phyloP scores from a whole-genome alignment of 2,113 vertebrate genomes.

The Oplegnathus fasciatus region DNA sequence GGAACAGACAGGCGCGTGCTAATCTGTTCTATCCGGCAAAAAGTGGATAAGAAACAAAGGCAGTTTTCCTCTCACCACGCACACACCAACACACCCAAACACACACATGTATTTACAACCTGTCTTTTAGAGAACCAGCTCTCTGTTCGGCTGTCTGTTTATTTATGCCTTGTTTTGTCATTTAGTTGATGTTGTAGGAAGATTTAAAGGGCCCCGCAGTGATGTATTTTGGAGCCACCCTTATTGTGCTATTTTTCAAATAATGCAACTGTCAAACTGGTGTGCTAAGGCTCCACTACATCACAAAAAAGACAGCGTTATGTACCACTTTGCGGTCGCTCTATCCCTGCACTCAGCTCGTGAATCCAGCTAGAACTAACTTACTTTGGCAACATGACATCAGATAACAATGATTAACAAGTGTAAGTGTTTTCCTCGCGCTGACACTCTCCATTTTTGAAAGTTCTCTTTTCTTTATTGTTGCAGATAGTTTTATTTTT shows the following conservation, averaged over 20 bases:
- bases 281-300: constrained; percentile 38
- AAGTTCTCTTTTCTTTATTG: constrained; percentile 3
- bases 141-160: constrained; percentile 74
- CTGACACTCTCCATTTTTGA: not conserved
- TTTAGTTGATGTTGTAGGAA: constrained; percentile 58
- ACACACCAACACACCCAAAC: constrained; percentile 8
- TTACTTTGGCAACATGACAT: constrained; percentile 37
- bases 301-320: constrained; percentile 51
- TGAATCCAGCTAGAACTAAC: constrained; percentile 37
- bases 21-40: constrained; percentile 46
- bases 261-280: constrained; percentile 60
- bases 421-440: not conserved
- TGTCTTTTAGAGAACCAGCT: constrained; percentile 81
- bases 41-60: constrained; percentile 50
- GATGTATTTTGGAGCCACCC: constrained; percentile 64
- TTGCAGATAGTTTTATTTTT: not conserved
- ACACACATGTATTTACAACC: constrained; percentile 69
- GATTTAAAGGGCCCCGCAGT: constrained; percentile 69
- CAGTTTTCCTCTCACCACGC: constrained; percentile 11
- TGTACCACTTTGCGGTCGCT: constrained; percentile 40
- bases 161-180: constrained; percentile 78
- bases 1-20: constrained; percentile 8
- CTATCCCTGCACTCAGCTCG: constrained; percentile 24
- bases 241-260: constrained; percentile 72
- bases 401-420: constrained; percentile 49